Percentiles rank a stretch among this genome's conserved stretches.
Evolutionary conservation across 2,888 invertebrate species (phyloP).

Genomic region (Stenurella melanura): DNA sequence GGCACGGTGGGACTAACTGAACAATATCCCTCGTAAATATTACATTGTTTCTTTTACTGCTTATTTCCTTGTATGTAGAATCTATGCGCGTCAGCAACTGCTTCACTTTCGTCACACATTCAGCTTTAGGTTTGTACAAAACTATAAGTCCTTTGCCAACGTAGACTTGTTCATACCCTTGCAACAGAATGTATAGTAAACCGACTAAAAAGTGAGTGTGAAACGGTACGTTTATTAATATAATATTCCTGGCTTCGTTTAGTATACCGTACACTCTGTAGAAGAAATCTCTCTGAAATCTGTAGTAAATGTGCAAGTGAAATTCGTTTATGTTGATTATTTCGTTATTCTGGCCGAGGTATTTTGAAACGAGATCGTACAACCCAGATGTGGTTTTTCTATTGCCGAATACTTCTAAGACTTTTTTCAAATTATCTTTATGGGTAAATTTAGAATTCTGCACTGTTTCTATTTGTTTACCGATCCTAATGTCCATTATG

Average conservation of each 20-base stretch:
- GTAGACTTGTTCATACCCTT: slow-evolving; percentile 61
- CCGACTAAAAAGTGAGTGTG: slow-evolving; percentile 68
- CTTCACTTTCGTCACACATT: slow-evolving; percentile 33
- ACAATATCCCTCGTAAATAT: slow-evolving; percentile 57
- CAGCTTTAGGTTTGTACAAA: slow-evolving; percentile 48
- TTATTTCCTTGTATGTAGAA: slow-evolving; percentile 41
- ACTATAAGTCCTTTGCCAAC: slow-evolving; percentile 57
- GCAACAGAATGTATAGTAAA: slow-evolving; percentile 64
- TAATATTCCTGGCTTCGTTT: slow-evolving; percentile 57
- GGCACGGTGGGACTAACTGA: slow-evolving; percentile 55
- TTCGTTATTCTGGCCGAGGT: slow-evolving; percentile 47
- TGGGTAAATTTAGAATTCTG: slow-evolving; percentile 78
- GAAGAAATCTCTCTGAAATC: slow-evolving; percentile 62
- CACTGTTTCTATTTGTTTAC: slow-evolving; percentile 75
- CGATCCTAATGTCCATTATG: slow-evolving; percentile 71
- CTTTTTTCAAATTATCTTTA: slow-evolving; percentile 50
- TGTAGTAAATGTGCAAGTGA: slow-evolving; percentile 54
- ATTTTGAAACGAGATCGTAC: slow-evolving; percentile 49
- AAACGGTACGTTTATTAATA: slow-evolving; percentile 67
- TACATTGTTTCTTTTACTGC: slow-evolving; percentile 9
- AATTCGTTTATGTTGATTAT: slow-evolving; percentile 62
- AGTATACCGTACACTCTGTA: slow-evolving; percentile 50
- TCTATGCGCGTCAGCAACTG: slow-evolving; percentile 51
- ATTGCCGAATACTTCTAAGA: slow-evolving; percentile 35
- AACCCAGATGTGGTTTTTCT: slow-evolving; percentile 42